A percentile compares a stretch with the other conserved stretches of the same genome.
Conservation (phyloP, 2,888 invertebrate genomes). For the Thereva unica region DNA sequence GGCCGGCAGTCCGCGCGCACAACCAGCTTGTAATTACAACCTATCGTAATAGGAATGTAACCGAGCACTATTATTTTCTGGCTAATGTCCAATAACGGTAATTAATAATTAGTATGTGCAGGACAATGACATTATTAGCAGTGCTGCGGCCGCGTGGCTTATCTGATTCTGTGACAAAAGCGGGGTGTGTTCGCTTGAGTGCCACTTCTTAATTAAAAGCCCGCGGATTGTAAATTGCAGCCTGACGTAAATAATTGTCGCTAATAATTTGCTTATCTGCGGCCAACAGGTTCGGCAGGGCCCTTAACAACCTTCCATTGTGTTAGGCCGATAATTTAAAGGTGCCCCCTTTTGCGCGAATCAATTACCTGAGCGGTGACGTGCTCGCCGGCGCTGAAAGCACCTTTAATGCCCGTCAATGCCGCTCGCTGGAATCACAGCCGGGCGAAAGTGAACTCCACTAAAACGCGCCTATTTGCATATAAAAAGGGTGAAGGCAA, state of each 20-base stretch:
- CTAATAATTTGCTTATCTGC: conserved; percentile 5
- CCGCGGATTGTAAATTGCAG: conserved; percentile 26
- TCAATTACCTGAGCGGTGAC: too few relatives aligned
- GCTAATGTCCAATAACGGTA: conserved; percentile 33
- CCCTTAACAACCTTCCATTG: too few relatives aligned
- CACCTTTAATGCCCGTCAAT: too few relatives aligned
- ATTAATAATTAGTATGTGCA: conserved; percentile 36
- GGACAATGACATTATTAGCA: conserved; percentile 35
- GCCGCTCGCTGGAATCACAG: too few relatives aligned
- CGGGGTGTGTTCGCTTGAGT: conserved; percentile 25
- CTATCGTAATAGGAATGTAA: conserved; percentile 29
- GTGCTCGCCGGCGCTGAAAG: too few relatives aligned
- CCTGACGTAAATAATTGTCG: conserved; percentile 20
- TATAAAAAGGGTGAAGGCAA: conserved; percentile 11
- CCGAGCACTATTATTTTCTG: conserved; percentile 11
- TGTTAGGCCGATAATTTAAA: too few relatives aligned
- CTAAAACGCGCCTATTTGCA: conserved; percentile 2
- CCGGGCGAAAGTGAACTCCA: not conserved
- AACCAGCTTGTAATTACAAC: conserved; percentile 7
- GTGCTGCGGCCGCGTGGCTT: conserved; percentile 4
- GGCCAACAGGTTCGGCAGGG: too few relatives aligned
- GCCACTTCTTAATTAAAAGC: conserved; percentile 33
- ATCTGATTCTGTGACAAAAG: conserved; percentile 31
- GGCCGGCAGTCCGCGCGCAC: too few relatives aligned
- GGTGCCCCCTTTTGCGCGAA: too few relatives aligned